Conservation (phyloP, 1,140 invertebrate species). For the Neoseiulus cucumeris region DNA sequence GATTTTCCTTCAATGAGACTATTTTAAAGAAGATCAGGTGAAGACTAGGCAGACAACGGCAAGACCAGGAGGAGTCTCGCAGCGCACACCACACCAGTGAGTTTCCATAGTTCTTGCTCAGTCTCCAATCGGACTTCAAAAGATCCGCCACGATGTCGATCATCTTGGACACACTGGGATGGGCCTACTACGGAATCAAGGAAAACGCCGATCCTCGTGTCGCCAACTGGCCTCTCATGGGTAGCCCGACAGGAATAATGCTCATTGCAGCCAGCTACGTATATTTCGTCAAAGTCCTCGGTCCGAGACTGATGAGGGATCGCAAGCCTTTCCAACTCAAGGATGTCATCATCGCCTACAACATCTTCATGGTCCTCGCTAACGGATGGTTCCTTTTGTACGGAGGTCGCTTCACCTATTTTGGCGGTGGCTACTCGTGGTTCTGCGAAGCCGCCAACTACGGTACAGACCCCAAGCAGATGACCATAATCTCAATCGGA, state of each 20-base stretch:
- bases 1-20: too few species aligned
- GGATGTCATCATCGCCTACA: constrained; percentile 54
- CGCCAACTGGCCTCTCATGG: constrained; percentile 68
- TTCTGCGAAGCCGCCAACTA: constrained; percentile 77
- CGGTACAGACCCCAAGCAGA: constrained; percentile 45
- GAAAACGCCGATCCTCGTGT: too few species aligned
- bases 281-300: constrained; percentile 56
- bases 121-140: too few species aligned
- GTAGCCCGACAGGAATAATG: constrained; percentile 62
- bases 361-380: constrained; percentile 26
- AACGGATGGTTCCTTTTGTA: constrained; percentile 18
- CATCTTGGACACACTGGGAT: background rate
- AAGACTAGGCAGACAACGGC: too few species aligned
- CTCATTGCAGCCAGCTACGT: constrained; percentile 38
- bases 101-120: too few species aligned
- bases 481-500: constrained; percentile 56
- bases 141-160: constrained; percentile 2
- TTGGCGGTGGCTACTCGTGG: constrained; percentile 42
- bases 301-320: constrained; percentile 62
- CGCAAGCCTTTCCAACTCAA: constrained; percentile 58
- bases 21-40: too few species aligned
- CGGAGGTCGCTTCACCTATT: background rate
- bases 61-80: too few species aligned
- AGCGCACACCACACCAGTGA: too few species aligned
- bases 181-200: too few species aligned